Evolutionary conservation across 2,113 vertebrate genomes (phyloP).

Genomic region (Laticauda colubrina): DNA sequence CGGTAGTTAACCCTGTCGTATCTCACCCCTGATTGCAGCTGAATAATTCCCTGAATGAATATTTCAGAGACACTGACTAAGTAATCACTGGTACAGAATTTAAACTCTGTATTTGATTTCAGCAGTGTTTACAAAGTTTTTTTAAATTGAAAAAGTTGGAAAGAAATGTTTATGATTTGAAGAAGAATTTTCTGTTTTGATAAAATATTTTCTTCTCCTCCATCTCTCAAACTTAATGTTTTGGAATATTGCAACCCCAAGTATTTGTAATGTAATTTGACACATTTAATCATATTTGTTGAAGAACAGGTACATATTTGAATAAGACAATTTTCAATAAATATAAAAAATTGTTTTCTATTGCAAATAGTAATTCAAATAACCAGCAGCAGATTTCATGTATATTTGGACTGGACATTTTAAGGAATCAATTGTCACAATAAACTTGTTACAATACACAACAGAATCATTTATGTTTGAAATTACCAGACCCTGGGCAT

Average conservation of each 20-base stretch:
- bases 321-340: background rate
- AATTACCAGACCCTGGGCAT: background rate
- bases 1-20: too few species aligned
- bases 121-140: background rate
- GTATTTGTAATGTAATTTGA: background rate
- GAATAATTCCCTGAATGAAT: background rate
- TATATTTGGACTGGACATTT: background rate
- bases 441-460: background rate
- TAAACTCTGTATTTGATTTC: background rate
- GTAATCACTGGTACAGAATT: background rate
- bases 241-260: background rate
- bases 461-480: background rate
- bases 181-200: background rate
- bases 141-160: background rate
- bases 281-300: background rate
- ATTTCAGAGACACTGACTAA: background rate
- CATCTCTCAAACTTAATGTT: background rate
- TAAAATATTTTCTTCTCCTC: background rate
- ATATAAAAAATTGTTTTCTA: background rate
- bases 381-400: background rate
- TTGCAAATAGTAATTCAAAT: background rate
- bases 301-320: background rate
- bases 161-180: background rate
- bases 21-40: background rate
- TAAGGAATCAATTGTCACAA: background rate